Evolutionary conservation across 2,888 invertebrate genomes (phyloP), one percentile per base, ranked within the genome.

Genomic region (Harpalus rubripes): DNA sequence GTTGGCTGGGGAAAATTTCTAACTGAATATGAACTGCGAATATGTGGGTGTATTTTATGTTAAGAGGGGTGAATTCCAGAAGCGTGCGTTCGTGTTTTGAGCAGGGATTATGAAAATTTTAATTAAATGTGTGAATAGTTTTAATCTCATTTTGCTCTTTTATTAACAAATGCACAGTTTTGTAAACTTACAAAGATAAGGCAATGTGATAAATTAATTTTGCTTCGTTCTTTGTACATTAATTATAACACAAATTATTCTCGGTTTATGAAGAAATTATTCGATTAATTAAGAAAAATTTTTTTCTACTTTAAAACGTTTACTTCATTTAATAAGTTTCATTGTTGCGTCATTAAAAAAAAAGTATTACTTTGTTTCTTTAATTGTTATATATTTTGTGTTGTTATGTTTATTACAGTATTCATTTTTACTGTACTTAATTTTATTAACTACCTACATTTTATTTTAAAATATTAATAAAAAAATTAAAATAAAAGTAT

Each of bases 51-150:
- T 5, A 18, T 8, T 63, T 63, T 12, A 22, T 26, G 26, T 63
- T 18, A 63, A 63, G 63, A 22, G 63, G 15, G 59, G 59, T 7
- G 18, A 8, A 22, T 12, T 7, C 12, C 63, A 63, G 63, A 22
- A 8, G 63, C 63, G 63, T 63, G 26, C 63, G 3, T 7, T 12
- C 63, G 18, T 26, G 8, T 22, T 63, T 63, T 12, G 12, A 12
- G 63, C 63, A 2, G 63, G 63, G 63, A 63, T 63, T 63, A 26
- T 22, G 18, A 26, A 12, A 63, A 63, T 63, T 63, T 63, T 63
- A 63, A 63, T 63, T 63, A 63, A 63, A 63, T 63, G 12, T 63
- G 26, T 63, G 26, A 63, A 63, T 63, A 63, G 63, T 63, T 63
- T 26, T 26, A 6, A 52, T 52, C 44, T 6, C 44, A 26, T 8